Evolutionary conservation across 1,140 invertebrate species (phyloP).

Genomic region (Plodia interpunctella): DNA sequence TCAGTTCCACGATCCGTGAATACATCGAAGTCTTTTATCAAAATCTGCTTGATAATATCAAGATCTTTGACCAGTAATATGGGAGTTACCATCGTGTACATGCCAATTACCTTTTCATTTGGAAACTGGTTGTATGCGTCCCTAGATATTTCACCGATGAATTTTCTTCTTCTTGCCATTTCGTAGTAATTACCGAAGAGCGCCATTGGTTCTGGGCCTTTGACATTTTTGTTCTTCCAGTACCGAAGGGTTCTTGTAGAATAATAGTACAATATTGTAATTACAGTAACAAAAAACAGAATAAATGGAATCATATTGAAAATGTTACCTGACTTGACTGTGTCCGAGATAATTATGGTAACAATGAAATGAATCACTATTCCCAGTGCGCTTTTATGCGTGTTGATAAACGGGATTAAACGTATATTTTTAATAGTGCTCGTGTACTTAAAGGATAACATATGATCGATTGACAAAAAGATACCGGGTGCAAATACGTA

Average conservation of each 20-base stretch:
- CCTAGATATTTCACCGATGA: constrained; percentile 23
- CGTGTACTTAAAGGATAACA: too few relatives aligned
- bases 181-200: constrained; percentile 35
- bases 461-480: too few relatives aligned
- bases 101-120: constrained; percentile 46
- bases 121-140: constrained; percentile 36
- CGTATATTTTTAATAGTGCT: too few relatives aligned
- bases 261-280: constrained; percentile 21
- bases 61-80: constrained; percentile 76
- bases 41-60: constrained; percentile 78
- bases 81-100: constrained; percentile 62
- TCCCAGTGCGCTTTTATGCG: too few relatives aligned
- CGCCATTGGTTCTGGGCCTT: constrained; percentile 23
- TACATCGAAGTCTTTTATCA: constrained; percentile 78
- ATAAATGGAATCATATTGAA: not conserved
- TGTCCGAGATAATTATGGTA: too few relatives aligned
- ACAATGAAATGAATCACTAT: too few relatives aligned
- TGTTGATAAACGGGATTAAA: too few relatives aligned
- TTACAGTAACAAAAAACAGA: constrained; percentile 5
- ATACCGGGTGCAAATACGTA: too few relatives aligned
- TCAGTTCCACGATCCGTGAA: constrained; percentile 73
- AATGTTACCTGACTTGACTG: not conserved
- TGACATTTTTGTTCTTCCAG: constrained; percentile 32
- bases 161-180: constrained; percentile 22
- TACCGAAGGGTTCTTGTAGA: constrained; percentile 32